Evolutionary conservation across 2,113 vertebrate genomes (phyloP).

Genomic region (Pollachius pollachius): DNA sequence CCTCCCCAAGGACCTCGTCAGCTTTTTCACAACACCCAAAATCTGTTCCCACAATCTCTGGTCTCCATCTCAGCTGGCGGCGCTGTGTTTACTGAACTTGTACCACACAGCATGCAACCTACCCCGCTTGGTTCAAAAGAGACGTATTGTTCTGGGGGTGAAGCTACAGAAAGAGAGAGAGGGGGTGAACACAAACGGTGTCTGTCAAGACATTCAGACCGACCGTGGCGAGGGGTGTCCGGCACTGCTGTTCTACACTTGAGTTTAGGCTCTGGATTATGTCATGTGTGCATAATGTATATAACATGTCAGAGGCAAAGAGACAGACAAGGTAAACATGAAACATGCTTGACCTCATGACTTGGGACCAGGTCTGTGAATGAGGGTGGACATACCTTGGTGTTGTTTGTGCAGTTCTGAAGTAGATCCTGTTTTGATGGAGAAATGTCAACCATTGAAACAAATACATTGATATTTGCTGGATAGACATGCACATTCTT

Average conservation of each 20-base stretch:
- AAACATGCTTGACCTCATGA: too few species aligned
- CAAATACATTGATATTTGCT: background rate
- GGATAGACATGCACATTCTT: too few species aligned
- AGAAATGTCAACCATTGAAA: background rate
- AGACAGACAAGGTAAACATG: too few species aligned
- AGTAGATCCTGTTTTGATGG: slow-evolving; percentile 73
- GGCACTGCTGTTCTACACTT: slow-evolving; percentile 4
- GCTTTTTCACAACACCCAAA: too few species aligned
- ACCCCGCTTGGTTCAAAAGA: slow-evolving; percentile 11
- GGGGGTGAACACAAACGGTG: slow-evolving; percentile 27
- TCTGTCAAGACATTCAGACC: slow-evolving; percentile 26
- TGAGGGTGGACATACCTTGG: slow-evolving; percentile 70
- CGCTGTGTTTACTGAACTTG: too few species aligned
- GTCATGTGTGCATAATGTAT: background rate
- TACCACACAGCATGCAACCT: too few species aligned
- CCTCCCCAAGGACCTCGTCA: too few species aligned
- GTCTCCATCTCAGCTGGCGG: too few species aligned
- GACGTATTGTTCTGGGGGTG: slow-evolving; percentile 32
- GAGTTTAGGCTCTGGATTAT: background rate
- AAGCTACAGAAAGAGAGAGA: slow-evolving; percentile 3
- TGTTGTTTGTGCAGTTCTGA: slow-evolving; percentile 67
- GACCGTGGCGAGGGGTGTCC: slow-evolving; percentile 6
- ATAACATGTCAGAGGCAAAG: too few species aligned
- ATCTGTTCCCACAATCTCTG: too few species aligned
- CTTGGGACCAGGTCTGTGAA: background rate